Evolutionary conservation across 2,113 vertebrate genomes (phyloP).

Genomic region (Psephotus haematonotus): DNA sequence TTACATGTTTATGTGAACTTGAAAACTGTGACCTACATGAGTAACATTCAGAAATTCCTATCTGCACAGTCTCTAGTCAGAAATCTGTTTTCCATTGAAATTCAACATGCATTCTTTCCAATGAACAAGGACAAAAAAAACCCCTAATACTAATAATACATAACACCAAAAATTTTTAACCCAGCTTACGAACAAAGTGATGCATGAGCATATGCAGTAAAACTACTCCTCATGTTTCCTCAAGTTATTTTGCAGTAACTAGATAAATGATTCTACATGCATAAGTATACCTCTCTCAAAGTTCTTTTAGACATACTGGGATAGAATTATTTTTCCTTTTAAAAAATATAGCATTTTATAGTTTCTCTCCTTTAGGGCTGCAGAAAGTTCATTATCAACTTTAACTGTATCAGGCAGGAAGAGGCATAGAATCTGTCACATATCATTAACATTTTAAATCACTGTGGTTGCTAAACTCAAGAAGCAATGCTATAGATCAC

Average conservation of each 20-base stretch:
- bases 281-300: not conserved
- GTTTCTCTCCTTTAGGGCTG: not conserved
- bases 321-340: not conserved
- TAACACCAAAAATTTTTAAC: not conserved
- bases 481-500: not conserved
- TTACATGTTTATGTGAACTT: not conserved
- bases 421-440: not conserved
- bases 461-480: not conserved
- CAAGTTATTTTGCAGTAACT: not conserved
- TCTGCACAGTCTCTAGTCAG: not conserved
- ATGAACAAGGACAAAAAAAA: not conserved
- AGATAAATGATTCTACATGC: not conserved
- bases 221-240: not conserved
- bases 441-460: not conserved
- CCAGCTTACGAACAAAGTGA: not conserved
- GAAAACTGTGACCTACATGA: not conserved
- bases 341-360: not conserved
- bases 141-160: not conserved
- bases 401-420: not conserved
- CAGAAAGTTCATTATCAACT: not conserved
- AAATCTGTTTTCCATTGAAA: not conserved
- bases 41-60: not conserved
- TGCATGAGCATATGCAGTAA: not conserved
- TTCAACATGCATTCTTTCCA: not conserved
- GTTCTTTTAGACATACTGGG: not conserved